Evolutionary conservation across 1,140 invertebrate species (phyloP).

Genomic region (Brachionus rubens): DNA sequence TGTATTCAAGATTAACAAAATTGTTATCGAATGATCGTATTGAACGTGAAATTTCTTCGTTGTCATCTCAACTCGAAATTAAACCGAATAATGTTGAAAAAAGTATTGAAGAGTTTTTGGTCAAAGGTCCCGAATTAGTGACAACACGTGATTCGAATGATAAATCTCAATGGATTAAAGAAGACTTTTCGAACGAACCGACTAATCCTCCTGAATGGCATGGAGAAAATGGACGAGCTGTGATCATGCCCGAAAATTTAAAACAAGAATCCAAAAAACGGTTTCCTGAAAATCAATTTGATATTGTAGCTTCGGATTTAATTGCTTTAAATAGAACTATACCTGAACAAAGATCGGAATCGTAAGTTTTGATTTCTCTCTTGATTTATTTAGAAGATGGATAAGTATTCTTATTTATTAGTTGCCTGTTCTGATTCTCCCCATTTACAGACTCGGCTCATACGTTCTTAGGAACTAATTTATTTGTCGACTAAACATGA

Average conservation of each 20-base stretch:
- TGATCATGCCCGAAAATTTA: not conserved
- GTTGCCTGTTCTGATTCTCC: no score
- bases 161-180: not conserved
- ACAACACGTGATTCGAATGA: not conserved
- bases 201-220: slow-evolving; percentile 43
- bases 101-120: not conserved
- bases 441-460: no score
- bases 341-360: slow-evolving; percentile 70
- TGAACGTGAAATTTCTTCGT: not conserved
- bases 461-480: no score
- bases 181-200: not conserved
- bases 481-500: no score
- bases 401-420: not conserved
- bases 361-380: no score
- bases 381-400: no score
- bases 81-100: not conserved
- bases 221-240: slow-evolving; percentile 34
- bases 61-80: not conserved
- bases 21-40: not conserved
- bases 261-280: slow-evolving; percentile 34
- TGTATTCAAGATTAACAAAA: not conserved
- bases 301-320: slow-evolving; percentile 92
- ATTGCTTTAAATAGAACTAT: slow-evolving; percentile 92
- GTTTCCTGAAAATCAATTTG: slow-evolving; percentile 81
- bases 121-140: not conserved